phyloP scores from a whole-genome alignment of 1,140 invertebrate genomes.

The Aphidius ervi region DNA sequence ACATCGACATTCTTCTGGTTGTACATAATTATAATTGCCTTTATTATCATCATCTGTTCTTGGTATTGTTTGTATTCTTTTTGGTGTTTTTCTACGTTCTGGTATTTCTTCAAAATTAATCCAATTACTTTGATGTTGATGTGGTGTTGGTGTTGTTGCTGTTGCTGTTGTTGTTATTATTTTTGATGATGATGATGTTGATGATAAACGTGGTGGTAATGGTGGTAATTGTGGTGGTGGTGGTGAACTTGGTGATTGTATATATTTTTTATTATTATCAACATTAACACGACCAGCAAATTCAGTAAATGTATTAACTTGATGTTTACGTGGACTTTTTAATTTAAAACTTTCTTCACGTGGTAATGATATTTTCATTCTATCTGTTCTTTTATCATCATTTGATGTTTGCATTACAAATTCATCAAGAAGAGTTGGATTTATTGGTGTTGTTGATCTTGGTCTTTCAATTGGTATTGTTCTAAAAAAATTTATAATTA shows the following conservation, averaged over 20 bases:
- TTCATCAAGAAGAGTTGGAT: conserved; percentile 73
- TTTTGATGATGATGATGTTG: conserved; percentile 45
- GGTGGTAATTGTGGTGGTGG: conserved; percentile 55
- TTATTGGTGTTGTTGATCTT: conserved; percentile 77
- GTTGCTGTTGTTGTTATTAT: conserved; percentile 44
- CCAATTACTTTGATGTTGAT: conserved; percentile 57
- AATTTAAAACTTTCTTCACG: conserved; percentile 55
- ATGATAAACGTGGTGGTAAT: conserved; percentile 50
- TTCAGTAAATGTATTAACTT: conserved; percentile 44
- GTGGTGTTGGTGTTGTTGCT: conserved; percentile 40
- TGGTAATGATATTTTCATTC: conserved; percentile 67
- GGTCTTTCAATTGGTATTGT: conserved; percentile 84
- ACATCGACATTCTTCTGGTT: conserved; percentile 75
- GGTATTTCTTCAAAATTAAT: conserved; percentile 83
- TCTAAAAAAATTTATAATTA: conserved; percentile 36
- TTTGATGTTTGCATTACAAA: conserved; percentile 52
- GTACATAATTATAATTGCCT: conserved; percentile 67
- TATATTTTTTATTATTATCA: conserved; percentile 27
- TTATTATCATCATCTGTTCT: conserved; percentile 44
- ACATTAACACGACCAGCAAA: conserved; percentile 41
- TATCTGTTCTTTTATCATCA: conserved; percentile 52
- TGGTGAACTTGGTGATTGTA: conserved; percentile 45
- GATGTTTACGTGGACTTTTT: conserved; percentile 44
- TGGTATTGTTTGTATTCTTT: conserved; percentile 75
- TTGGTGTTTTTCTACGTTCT: conserved; percentile 71